Evolutionary conservation across 2,888 invertebrate species (phyloP), one percentile per base, ranked within the genome.

Genomic region (Tetranychus piercei): DNA sequence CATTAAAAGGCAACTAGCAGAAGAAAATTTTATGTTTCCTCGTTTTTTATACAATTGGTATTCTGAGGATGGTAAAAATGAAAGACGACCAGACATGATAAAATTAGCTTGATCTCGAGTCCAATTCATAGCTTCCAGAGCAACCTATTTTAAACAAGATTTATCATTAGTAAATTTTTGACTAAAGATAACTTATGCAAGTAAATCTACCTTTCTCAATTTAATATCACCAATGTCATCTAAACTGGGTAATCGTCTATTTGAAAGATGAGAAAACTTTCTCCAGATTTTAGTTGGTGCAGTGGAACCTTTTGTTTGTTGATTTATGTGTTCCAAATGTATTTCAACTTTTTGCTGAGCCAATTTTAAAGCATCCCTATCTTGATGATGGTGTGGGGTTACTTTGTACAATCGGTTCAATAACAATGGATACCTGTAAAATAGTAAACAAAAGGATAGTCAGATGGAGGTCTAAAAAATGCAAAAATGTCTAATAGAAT

Each of bases 41-140:
- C 77, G 76, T 75, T 79, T 80, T 75, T 81, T 81, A 18, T 80
- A 80, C 20, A 70, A 45, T 15, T 72, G 45, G 23, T 70, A 74
- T 20, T 72, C 75, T 64, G 73, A 72, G 18, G 69, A 66, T 18
- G 76, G 65, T 67, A 74, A 91, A 82, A 90, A 91, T 79, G 91
- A 85, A 80, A 94, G 85, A 82, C 90, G 89, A 76, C 94, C 94
- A 83, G 94, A 93, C 84, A 93, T 87, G 78, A 91, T 89, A 82
- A 94, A 93, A 82, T 90, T 88, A 72, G 91, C 90, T 82, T 94
- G 93, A 81, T 92, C 91, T 83, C 90, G 90, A 74, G 81, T 81
- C 95, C 95, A 95, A 80, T 93, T 93, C 78, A 95, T 84, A 6
- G 92, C 88, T 82, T 95, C 94, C 77, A 94, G 89, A 74, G 94